phyloP scores from a whole-genome alignment of 1,140 invertebrate genomes.

The Sinella curviseta region DNA sequence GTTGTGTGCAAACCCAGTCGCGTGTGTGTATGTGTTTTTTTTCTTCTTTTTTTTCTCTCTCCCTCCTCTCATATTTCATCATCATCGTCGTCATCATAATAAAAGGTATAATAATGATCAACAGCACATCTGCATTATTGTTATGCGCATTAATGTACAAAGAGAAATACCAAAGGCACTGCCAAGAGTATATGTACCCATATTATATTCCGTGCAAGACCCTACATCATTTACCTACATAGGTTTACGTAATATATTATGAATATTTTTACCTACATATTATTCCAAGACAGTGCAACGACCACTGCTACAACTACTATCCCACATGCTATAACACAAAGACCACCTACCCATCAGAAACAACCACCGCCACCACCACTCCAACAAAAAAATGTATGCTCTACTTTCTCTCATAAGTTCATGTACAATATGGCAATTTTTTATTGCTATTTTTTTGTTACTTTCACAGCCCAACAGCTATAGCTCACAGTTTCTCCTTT shows the following conservation, averaged over 20 bases:
- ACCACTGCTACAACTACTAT: background rate
- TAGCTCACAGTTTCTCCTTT: background rate
- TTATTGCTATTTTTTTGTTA: background rate
- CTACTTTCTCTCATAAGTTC: background rate
- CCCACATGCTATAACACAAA: background rate
- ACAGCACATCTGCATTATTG: background rate
- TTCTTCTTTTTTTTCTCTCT: background rate
- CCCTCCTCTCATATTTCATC: conserved; percentile 13
- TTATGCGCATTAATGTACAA: background rate
- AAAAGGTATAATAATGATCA: background rate
- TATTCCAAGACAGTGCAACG: background rate
- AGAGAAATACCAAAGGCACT: no score
- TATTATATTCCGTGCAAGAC: no score
- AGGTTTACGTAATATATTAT: no score
- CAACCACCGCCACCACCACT: no score
- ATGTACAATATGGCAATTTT: background rate
- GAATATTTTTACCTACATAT: background rate
- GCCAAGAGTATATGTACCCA: no score
- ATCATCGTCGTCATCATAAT: background rate
- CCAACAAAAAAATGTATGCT: background rate
- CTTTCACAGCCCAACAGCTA: background rate
- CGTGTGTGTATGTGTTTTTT: no score
- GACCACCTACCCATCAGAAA: background rate
- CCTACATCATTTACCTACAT: no score
- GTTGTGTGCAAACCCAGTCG: no score